phyloP scores from a whole-genome alignment of 2,888 invertebrate species.

The Agrotis segetum region DNA sequence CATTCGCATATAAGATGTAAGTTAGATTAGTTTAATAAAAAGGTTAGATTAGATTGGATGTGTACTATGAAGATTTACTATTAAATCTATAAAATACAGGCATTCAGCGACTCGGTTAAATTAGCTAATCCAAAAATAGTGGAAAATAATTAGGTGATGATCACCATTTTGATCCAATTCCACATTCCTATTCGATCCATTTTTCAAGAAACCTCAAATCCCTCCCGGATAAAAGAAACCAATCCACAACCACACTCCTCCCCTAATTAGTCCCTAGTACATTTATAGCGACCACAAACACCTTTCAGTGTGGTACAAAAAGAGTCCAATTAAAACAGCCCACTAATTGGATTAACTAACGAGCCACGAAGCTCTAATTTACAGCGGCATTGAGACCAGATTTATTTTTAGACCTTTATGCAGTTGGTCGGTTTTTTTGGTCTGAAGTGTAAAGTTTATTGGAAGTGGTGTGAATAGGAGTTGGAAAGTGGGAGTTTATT shows the following conservation, averaged over 20 bases:
- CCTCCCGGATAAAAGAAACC: constrained; percentile 11
- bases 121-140: background rate
- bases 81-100: too few relatives aligned
- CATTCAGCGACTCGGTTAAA: background rate
- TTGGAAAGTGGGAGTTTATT: background rate
- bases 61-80: too few relatives aligned
- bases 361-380: constrained; percentile 64
- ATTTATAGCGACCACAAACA: constrained; percentile 51
- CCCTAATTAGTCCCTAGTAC: constrained; percentile 45
- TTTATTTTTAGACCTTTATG: constrained; percentile 62
- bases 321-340: constrained; percentile 71
- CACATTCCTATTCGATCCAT: background rate
- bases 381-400: constrained; percentile 50
- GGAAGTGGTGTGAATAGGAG: constrained; percentile 2
- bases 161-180: background rate
- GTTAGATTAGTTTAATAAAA: too few relatives aligned
- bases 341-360: constrained; percentile 78
- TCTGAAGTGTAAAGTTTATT: constrained; percentile 20
- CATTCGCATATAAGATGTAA: too few relatives aligned
- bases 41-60: too few relatives aligned
- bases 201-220: background rate
- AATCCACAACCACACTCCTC: constrained; percentile 19
- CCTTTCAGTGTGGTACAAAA: constrained; percentile 56
- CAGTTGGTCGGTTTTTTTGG: constrained; percentile 28
- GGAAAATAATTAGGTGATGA: too few relatives aligned